phyloP scores from a whole-genome alignment of 2,888 invertebrate species.

The Onchidella celtica region DNA sequence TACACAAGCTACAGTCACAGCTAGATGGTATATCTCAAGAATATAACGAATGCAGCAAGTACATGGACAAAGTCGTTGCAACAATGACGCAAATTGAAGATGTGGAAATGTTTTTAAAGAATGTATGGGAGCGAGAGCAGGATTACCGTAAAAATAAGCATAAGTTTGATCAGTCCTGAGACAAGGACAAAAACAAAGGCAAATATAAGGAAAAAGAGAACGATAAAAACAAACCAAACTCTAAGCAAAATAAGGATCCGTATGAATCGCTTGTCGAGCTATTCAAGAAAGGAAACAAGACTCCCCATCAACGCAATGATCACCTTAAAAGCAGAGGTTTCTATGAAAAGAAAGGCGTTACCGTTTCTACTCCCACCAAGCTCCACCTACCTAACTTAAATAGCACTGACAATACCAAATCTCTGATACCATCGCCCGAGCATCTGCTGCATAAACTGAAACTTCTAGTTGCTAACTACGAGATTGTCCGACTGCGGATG shows the following conservation, averaged over 20 bases:
- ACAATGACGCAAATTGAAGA: constrained; percentile 27
- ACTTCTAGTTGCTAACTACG: constrained; percentile 47
- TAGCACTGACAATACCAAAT: neutral
- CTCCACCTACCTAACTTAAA: neutral
- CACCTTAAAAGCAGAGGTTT: neutral
- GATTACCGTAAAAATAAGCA: constrained; percentile 43
- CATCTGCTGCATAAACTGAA: constrained; percentile 35
- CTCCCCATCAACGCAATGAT: neutral
- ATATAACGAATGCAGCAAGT: constrained; percentile 60
- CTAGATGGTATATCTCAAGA: constrained; percentile 58
- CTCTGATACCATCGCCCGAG: neutral
- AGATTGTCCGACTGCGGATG: constrained; percentile 38
- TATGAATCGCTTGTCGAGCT: constrained; percentile 8
- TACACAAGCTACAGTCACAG: constrained; percentile 52
- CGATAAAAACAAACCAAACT: neutral
- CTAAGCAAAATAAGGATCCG: neutral
- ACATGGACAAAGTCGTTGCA: constrained; percentile 50
- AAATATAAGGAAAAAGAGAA: neutral
- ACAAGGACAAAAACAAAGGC: neutral
- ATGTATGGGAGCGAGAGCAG: constrained; percentile 54
- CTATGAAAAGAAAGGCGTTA: neutral
- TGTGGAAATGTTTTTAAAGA: constrained; percentile 35
- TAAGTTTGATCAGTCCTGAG: neutral
- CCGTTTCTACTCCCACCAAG: neutral
- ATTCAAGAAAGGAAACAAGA: neutral